These are phyloP conservation scores for Diachrysia chrysitis DNA, from an alignment of 2,888 invertebrate genomes.

Conservation along the genomic window DNA sequence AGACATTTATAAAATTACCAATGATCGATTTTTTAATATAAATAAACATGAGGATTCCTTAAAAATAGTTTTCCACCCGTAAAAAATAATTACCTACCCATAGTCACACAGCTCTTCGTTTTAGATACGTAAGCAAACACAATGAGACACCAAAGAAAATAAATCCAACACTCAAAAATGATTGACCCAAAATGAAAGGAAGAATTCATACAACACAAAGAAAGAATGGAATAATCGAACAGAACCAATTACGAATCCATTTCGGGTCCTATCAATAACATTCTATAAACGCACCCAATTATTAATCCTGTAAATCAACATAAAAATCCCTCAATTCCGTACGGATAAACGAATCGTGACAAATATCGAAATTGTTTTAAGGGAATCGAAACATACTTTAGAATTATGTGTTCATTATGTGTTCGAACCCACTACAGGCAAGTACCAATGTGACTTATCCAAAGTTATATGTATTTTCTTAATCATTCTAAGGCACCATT, in stretches of 20 bases:
- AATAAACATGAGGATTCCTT: too few species aligned
- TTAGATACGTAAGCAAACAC: conserved; percentile 20
- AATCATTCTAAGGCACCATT: too few species aligned
- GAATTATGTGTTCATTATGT: not conserved
- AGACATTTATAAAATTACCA: too few species aligned
- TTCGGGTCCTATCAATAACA: conserved; percentile 36
- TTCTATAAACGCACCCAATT: conserved; percentile 30
- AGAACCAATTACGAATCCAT: conserved; percentile 46
- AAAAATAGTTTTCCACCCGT: too few species aligned
- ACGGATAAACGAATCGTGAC: conserved; percentile 12
- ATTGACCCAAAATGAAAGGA: conserved; percentile 23
- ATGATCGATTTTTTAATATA: too few species aligned
- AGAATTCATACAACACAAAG: conserved; percentile 2
- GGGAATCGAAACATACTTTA: not conserved
- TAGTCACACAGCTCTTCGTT: not conserved
- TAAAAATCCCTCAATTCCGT: conserved; percentile 10
- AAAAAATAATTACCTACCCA: too few species aligned
- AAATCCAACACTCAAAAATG: conserved; percentile 21
- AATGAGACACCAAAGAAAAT: conserved; percentile 18
- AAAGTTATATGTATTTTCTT: too few species aligned
- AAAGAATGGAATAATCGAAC: conserved; percentile 33
- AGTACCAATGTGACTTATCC: too few species aligned
- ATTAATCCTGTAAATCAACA: conserved; percentile 42
- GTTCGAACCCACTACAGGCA: too few species aligned
- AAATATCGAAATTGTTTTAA: not conserved